phyloP scores from a whole-genome alignment of 2,888 invertebrate genomes.

The Erebia palarica region DNA sequence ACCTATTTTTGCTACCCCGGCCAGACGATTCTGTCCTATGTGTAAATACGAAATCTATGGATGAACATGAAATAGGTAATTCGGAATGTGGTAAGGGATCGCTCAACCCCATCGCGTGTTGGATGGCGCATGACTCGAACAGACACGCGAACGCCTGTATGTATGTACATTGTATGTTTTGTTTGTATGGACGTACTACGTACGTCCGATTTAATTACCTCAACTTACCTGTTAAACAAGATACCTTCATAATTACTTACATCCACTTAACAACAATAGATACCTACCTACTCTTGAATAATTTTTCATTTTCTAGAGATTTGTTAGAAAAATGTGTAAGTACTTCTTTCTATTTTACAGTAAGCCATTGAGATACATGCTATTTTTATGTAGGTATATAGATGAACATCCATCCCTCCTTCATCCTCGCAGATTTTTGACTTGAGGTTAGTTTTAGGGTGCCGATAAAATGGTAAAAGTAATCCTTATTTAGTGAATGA shows the following conservation, averaged over 20 bases:
- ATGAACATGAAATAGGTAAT: slow-evolving; percentile 13
- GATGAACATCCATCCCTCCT: too few species aligned
- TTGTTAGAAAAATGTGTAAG: too few species aligned
- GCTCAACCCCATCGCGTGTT: slow-evolving; percentile 29
- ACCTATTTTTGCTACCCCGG: background rate
- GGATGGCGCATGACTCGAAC: slow-evolving; percentile 23
- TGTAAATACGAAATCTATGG: background rate
- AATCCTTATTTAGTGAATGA: too few species aligned
- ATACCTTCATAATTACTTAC: slow-evolving; percentile 22
- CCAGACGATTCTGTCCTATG: slow-evolving; percentile 2
- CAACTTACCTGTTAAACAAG: slow-evolving; percentile 17
- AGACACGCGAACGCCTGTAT: slow-evolving; percentile 19
- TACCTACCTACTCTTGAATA: too few species aligned
- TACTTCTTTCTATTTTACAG: too few species aligned
- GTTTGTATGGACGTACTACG: background rate
- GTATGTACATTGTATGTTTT: background rate
- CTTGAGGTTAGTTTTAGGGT: too few species aligned
- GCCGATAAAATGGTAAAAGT: too few species aligned
- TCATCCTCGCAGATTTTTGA: background rate
- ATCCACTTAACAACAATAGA: slow-evolving; percentile 1
- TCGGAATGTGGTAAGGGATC: slow-evolving; percentile 27
- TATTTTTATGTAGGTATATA: too few species aligned
- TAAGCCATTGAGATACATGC: too few species aligned
- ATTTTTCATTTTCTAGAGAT: too few species aligned
- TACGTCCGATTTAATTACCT: slow-evolving; percentile 19